Conservation (phyloP, 2,888 invertebrate species). For the Beris morrisii region DNA sequence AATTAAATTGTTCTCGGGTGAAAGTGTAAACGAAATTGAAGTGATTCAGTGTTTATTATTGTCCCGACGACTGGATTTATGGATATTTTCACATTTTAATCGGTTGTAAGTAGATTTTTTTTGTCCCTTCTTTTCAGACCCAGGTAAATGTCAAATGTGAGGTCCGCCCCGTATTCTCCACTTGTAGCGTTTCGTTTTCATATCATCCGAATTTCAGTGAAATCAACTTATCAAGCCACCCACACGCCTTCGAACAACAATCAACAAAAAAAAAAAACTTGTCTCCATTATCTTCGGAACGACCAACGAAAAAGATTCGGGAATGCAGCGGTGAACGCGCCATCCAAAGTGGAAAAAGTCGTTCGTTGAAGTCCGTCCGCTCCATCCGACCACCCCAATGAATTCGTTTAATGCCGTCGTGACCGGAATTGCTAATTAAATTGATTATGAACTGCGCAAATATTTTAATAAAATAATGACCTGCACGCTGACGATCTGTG, state of each 20-base stretch:
- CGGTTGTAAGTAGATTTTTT: constrained; percentile 18
- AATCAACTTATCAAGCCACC: neutral
- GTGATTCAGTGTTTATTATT: constrained; percentile 10
- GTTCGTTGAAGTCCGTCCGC: neutral
- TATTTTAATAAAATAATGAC: too few relatives aligned
- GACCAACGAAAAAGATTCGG: neutral
- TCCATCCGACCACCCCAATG: neutral
- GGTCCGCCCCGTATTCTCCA: neutral
- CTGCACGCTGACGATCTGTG: too few relatives aligned
- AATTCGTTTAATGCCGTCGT: constrained; percentile 10
- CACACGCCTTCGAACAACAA: constrained; percentile 8
- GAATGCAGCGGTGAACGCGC: neutral
- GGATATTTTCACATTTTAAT: constrained; percentile 12
- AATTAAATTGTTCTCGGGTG: constrained; percentile 1
- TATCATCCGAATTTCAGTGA: too few relatives aligned
- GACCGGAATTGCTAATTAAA: constrained; percentile 17
- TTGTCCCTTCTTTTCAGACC: neutral
- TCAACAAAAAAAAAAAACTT: constrained; percentile 19
- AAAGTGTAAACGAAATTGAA: neutral
- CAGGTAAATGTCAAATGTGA: constrained; percentile 23
- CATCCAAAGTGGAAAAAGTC: neutral
- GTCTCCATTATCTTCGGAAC: constrained; percentile 17
- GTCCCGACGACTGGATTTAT: constrained; percentile 12
- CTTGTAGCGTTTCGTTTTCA: too few relatives aligned
- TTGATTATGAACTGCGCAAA: constrained; percentile 18